phyloP scores from a whole-genome alignment of 2,888 invertebrate genomes.

The Drosophila quinaria region DNA sequence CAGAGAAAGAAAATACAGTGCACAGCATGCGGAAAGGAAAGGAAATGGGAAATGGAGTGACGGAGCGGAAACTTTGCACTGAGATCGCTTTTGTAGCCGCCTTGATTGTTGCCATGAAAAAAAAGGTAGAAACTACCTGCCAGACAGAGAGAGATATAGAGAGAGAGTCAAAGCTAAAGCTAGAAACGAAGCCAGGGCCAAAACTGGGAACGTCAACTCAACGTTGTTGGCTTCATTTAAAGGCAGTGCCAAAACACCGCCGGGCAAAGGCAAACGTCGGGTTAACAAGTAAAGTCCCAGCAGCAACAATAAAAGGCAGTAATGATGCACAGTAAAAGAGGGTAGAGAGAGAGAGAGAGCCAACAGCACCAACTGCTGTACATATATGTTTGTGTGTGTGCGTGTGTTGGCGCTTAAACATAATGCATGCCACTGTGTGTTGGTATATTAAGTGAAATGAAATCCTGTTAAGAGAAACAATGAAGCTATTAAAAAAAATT shows the following conservation, averaged over 20 bases:
- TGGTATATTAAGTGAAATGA: conserved; percentile 77
- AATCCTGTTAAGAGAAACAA: conserved; percentile 79
- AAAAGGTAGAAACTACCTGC: conserved; percentile 41
- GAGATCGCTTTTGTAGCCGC: conserved; percentile 66
- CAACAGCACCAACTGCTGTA: conserved; percentile 26
- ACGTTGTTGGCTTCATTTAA: conserved; percentile 64
- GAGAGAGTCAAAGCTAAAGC: background rate
- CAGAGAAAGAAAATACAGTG: background rate
- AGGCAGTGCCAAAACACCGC: conserved; percentile 67
- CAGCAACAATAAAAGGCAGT: conserved; percentile 67
- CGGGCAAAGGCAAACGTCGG: conserved; percentile 65
- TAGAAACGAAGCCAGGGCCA: conserved; percentile 7
- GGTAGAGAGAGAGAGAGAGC: background rate
- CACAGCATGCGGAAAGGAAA: conserved; percentile 26
- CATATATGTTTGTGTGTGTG: conserved; percentile 3
- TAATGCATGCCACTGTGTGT: conserved; percentile 52
- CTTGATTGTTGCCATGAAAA: conserved; percentile 74
- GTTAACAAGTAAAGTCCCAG: conserved; percentile 67
- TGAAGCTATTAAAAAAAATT: conserved; percentile 76
- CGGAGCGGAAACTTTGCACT: conserved; percentile 61
- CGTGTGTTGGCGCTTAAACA: conserved; percentile 37
- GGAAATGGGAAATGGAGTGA: conserved; percentile 51
- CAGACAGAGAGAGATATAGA: background rate
- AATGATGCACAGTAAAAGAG: conserved; percentile 25
- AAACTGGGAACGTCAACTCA: conserved; percentile 19